A percentile compares a stretch with the other conserved stretches of the same genome.
These are phyloP conservation scores for Cephus cinctus DNA, from an alignment of 1,140 invertebrate genomes.

Conservation along the genomic window DNA sequence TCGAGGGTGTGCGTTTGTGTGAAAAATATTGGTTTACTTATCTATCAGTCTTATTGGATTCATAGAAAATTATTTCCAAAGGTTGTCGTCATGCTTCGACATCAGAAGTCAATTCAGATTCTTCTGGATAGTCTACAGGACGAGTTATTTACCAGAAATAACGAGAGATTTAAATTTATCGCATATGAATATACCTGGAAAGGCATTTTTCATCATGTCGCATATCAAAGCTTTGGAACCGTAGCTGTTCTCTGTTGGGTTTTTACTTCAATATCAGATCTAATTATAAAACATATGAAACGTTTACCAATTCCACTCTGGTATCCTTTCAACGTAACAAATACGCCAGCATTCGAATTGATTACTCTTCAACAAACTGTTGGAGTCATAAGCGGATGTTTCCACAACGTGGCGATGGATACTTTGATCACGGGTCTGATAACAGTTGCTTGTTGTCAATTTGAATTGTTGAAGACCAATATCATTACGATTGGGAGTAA, in stretches of 20 bases:
- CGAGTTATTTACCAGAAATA: conserved; percentile 23
- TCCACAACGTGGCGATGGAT: conserved; percentile 55
- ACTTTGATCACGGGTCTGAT: conserved; percentile 51
- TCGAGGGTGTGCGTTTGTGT: neutral
- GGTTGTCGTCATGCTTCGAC: conserved; percentile 23
- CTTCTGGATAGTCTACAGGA: conserved; percentile 23
- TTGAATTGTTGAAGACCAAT: conserved; percentile 31
- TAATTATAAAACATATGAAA: conserved; percentile 16
- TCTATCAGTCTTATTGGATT: too few species aligned
- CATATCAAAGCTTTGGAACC: conserved; percentile 30
- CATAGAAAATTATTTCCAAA: too few species aligned
- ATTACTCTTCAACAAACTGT: conserved; percentile 52
- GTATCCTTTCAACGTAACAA: conserved; percentile 56
- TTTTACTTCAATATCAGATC: conserved; percentile 20
- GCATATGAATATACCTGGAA: conserved; percentile 28
- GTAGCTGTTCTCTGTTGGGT: conserved; percentile 27
- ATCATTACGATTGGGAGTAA: conserved; percentile 7
- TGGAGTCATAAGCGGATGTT: conserved; percentile 44
- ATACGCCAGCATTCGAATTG: conserved; percentile 53
- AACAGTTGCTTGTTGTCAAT: conserved; percentile 50
- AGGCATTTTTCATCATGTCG: conserved; percentile 31
- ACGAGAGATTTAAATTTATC: conserved; percentile 21
- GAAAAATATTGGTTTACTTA: neutral
- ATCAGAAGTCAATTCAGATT: conserved; percentile 22
- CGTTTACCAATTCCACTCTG: conserved; percentile 34